phyloP scores from a whole-genome alignment of 2,888 invertebrate genomes.

The Schizotus pectinicornis region DNA sequence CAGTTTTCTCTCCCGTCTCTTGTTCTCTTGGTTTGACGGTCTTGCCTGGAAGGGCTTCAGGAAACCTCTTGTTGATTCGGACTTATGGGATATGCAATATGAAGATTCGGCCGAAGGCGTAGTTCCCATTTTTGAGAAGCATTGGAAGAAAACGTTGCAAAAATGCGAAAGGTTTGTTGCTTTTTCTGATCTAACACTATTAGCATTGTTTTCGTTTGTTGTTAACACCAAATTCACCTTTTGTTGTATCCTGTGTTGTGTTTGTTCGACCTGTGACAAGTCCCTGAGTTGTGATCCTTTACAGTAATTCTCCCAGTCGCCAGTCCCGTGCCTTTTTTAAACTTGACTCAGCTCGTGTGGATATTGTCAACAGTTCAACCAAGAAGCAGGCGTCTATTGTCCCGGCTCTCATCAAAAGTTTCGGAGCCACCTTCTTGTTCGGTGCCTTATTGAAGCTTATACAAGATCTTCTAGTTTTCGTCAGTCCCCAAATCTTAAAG shows the following conservation, averaged over 20 bases:
- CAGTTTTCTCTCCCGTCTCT: constrained; percentile 84
- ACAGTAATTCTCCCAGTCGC: constrained; percentile 34
- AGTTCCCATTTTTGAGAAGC: constrained; percentile 81
- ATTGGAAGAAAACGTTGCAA: constrained; percentile 76
- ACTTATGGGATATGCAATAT: constrained; percentile 90
- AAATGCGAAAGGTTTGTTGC: constrained; percentile 68
- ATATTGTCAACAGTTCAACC: constrained; percentile 71
- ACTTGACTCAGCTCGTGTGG: constrained; percentile 73
- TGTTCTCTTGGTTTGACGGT: constrained; percentile 91
- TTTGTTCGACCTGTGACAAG: background rate
- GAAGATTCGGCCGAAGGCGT: constrained; percentile 81
- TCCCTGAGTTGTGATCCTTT: constrained; percentile 8
- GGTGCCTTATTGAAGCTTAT: constrained; percentile 84
- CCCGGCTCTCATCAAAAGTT: constrained; percentile 83
- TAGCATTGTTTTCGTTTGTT: too few species aligned
- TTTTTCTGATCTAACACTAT: constrained; percentile 1
- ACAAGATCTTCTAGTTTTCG: constrained; percentile 85
- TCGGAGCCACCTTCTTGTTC: constrained; percentile 85
- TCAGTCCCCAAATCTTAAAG: constrained; percentile 89
- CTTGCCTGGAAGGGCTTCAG: constrained; percentile 86
- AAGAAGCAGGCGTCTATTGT: constrained; percentile 82
- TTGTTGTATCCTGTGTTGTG: constrained; percentile 13
- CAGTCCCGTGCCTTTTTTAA: constrained; percentile 70
- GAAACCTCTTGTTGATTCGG: constrained; percentile 78
- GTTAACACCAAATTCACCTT: constrained; percentile 3